Evolutionary conservation across 1,140 invertebrate genomes (phyloP), one percentile per base, ranked within the genome.

Genomic region (Pinna nobilis): DNA sequence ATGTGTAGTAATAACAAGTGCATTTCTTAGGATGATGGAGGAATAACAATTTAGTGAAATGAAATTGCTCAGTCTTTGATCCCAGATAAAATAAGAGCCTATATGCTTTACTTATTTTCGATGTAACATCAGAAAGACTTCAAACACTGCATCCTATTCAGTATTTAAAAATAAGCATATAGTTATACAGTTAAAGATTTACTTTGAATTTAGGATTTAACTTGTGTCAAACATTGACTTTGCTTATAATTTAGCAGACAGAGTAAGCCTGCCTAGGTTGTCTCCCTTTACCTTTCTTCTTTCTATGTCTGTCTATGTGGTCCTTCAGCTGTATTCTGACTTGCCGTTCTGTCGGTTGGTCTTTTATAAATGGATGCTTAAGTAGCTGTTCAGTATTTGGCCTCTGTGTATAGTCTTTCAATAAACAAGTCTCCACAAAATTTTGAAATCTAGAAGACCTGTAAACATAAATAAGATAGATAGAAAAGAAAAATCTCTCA

Each of bases 321-420:
- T 99, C 98, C 90, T 99, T 99, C 30, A 99, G 93, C 87, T 99
- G 97, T 90, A 98, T 99, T 84, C 97, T 92, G 51, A 98, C 97
- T 92, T 99, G 97, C 82, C 97, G 91, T 89, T 99, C 98, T 68
- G 97, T 98, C 1, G 98, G 97, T 90, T 99, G 97, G 91, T 99
- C 98, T 87, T 94, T 92, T 81, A 99, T 98, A 88, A 99, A 99
- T 51, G 96, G 92, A 92, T 99, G 97, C 90, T 98, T 98, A 61
- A 99, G 90, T 64, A 99, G 92, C 87, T 99, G 95, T 89, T 99
- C 98, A 76, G 98, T 99, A 89, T 98, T 98, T 70, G 98, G 98
- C 81, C 98, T 91, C 90, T 98, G 96, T 88, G 97, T 96, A 90
- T 99, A 99, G 91, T 99, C 97, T 90, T 99, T 99, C 25, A 98